phyloP scores from a whole-genome alignment of 2,888 invertebrate species.

The Lasioglossum calceatum region DNA sequence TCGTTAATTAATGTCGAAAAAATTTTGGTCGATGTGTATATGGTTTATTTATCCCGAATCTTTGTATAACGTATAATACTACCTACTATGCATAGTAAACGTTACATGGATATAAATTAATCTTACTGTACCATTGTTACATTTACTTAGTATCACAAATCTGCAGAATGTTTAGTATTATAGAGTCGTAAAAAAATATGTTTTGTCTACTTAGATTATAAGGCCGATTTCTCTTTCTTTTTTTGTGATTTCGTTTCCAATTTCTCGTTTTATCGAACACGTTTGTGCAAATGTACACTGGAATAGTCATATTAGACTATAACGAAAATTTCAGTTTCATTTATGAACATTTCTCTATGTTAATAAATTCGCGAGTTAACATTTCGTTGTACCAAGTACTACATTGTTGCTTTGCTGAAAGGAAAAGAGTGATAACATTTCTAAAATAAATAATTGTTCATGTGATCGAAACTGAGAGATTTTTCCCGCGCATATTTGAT shows the following conservation, averaged over 20 bases:
- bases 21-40: background rate
- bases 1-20: slow-evolving; percentile 1
- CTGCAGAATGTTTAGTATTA: slow-evolving; percentile 11
- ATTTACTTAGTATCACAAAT: slow-evolving; percentile 24
- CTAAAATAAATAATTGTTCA: background rate
- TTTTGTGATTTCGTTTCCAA: background rate
- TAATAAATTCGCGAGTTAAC: background rate
- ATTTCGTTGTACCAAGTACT: background rate
- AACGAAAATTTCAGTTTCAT: slow-evolving; percentile 14
- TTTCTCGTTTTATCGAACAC: background rate
- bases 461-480: background rate
- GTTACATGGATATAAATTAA: slow-evolving; percentile 25
- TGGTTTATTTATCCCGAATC: slow-evolving; percentile 33
- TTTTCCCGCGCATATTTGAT: background rate
- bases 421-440: background rate
- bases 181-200: slow-evolving; percentile 16
- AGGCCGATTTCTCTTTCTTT: slow-evolving; percentile 13
- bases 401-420: background rate
- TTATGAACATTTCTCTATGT: background rate
- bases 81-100: slow-evolving; percentile 18
- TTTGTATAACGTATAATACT: slow-evolving; percentile 32
- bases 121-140: slow-evolving; percentile 29
- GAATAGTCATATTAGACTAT: background rate
- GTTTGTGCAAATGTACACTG: slow-evolving; percentile 32
- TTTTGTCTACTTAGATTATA: slow-evolving; percentile 28